These are phyloP conservation scores for Notodonta ziczac DNA, from an alignment of 2,888 invertebrate species.

Conservation along the genomic window DNA sequence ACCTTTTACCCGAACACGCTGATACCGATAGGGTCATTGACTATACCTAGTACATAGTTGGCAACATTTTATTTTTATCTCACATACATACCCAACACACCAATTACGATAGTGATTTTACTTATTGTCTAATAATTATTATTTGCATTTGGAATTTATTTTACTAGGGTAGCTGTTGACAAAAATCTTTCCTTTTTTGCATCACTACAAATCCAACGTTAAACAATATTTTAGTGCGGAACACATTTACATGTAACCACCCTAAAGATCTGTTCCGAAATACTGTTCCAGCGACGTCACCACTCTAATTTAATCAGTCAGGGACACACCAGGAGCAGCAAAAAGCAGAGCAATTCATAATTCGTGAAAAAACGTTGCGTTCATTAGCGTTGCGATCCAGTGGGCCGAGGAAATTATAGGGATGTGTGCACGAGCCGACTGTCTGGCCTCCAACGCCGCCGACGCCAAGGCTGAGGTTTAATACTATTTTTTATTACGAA, in stretches of 20 bases:
- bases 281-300: neutral
- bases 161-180: no score
- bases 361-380: constrained; percentile 34
- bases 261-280: neutral
- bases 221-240: no score
- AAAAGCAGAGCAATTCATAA: constrained; percentile 32
- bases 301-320: constrained; percentile 26
- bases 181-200: no score
- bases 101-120: neutral
- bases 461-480: neutral
- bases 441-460: neutral
- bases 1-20: neutral
- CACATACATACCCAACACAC: neutral
- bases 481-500: neutral
- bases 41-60: neutral
- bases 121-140: no score
- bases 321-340: constrained; percentile 28
- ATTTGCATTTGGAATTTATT: no score
- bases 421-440: neutral
- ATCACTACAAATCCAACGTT: no score
- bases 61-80: neutral
- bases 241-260: no score
- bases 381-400: constrained; percentile 29
- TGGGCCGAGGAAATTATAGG: constrained; percentile 19
- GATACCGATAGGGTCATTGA: constrained; percentile 7